Base-by-base conservation (phyloP, 2,797 vertebrate species). In the Takifugu ocellatus region DNA sequence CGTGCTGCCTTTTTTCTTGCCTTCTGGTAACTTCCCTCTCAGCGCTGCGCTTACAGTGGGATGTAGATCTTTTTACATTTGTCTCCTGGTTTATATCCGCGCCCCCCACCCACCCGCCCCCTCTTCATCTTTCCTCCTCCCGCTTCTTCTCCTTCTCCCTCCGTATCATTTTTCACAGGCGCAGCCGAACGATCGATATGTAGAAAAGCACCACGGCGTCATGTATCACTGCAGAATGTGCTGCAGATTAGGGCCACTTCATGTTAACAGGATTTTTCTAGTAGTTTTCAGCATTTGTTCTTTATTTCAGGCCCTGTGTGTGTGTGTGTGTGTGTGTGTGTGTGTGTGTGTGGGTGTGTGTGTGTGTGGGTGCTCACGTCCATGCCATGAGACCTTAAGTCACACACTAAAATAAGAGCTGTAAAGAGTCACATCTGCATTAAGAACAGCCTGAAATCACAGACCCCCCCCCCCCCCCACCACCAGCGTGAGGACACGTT, bases 21-120 rank as follows among this genome's bases (percentile, higher is more conserved):
- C 89, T 91, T 82, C 88, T 88, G 84, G 85, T 89, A 87, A 88
- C 74, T 87, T 88, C 68, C 86, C 59, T 78, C 56, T 72, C 61
- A 54, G 74, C 63, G 69, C 70, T 67, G 59, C 77, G 78, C 74
- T 68, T 80, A 83, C 74, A 84, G 71, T 82, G 70, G 74, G 79
- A 85, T 84, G 84, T 72, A 82, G 86, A 83, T 89, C 83, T 69
- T 87, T 86, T 88, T 84, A 87, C 86, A 84, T 86, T 86, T 78
- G 79, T 81, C 80, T 86, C 85, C 74, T 66, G 71, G 77, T 84
- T 88, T 79, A 81, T 74, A 68, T 46, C 49, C 15, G 24, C 36
- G 46, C 31, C 4, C 36, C 47, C 15, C 49, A 59, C 56, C 59
- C 56, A 24, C 36, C 56, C 59, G 51, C 57, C 66, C 42, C 46